Evolutionary conservation across 2,888 invertebrate genomes (phyloP).

Genomic region (Catocala sponsa): DNA sequence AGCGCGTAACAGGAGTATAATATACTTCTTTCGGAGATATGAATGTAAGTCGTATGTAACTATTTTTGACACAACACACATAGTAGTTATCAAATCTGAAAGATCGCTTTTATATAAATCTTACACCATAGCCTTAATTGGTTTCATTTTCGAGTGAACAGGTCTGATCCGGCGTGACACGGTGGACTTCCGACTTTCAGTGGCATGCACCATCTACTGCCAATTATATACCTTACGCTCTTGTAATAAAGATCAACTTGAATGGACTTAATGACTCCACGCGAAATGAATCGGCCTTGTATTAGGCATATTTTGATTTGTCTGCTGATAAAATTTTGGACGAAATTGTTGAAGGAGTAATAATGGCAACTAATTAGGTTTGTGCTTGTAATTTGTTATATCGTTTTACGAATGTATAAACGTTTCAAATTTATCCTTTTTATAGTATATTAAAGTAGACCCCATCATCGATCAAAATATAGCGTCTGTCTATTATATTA

Average conservation of each 20-base stretch:
- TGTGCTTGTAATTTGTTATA: no score
- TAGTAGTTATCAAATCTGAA: no score
- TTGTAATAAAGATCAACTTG: constrained; percentile 55
- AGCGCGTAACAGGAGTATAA: no score
- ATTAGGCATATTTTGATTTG: constrained; percentile 24
- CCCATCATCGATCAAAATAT: no score
- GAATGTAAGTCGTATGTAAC: no score
- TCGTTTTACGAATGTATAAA: no score
- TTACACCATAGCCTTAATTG: constrained; percentile 76
- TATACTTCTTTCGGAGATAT: no score
- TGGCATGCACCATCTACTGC: constrained; percentile 52
- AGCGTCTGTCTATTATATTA: no score
- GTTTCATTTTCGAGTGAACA: constrained; percentile 86
- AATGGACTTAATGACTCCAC: constrained; percentile 25
- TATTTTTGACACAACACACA: no score
- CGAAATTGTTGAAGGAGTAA: constrained; percentile 10
- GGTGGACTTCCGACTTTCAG: constrained; percentile 71
- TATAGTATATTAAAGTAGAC: no score
- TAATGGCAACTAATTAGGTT: no score
- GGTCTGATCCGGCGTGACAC: constrained; percentile 75
- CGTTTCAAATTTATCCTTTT: no score
- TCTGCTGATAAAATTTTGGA: constrained; percentile 12
- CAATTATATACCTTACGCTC: constrained; percentile 64
- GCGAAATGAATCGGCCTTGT: constrained; percentile 28
- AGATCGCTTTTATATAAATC: constrained; percentile 43